phyloP scores from a whole-genome alignment of 2,113 vertebrate species.

The Carlito syrichta region DNA sequence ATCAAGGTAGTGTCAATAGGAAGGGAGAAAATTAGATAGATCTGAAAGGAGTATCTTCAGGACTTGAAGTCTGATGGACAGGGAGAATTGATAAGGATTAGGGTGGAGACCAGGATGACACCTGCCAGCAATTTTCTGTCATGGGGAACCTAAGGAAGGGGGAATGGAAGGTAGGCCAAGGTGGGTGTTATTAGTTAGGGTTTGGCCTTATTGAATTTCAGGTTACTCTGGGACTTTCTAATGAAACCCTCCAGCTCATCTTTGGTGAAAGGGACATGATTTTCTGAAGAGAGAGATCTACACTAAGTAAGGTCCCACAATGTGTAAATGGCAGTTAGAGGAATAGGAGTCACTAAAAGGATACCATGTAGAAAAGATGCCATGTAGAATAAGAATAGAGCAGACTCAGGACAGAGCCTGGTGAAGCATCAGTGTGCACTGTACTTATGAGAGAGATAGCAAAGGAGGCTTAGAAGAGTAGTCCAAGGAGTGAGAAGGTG shows the following conservation, averaged over 20 bases:
- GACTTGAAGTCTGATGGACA: background rate
- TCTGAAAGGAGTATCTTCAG: background rate
- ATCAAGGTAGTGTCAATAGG: background rate
- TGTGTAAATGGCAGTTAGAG: background rate
- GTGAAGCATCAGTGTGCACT: background rate
- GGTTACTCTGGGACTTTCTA: background rate
- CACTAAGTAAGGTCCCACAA: background rate
- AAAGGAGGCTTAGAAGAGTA: background rate
- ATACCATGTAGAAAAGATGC: background rate
- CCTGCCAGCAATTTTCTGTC: background rate
- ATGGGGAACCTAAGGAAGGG: background rate
- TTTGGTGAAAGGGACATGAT: background rate
- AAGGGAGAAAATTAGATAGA: background rate
- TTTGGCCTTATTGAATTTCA: slow-evolving; percentile 5
- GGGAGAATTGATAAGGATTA: background rate
- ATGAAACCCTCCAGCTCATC: background rate
- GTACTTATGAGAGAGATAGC: background rate
- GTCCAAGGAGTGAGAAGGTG: background rate
- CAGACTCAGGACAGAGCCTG: background rate
- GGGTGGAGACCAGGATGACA: background rate
- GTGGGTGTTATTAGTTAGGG: background rate
- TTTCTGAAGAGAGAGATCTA: slow-evolving; percentile 15
- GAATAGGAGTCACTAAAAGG: background rate
- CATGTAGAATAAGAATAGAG: background rate
- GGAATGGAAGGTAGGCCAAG: background rate